Percentiles rank a stretch among this genome's conserved stretches.
These are phyloP conservation scores for Tamandua tetradactyla DNA, from an alignment of 2,797 vertebrate species.

Conservation along the genomic window DNA sequence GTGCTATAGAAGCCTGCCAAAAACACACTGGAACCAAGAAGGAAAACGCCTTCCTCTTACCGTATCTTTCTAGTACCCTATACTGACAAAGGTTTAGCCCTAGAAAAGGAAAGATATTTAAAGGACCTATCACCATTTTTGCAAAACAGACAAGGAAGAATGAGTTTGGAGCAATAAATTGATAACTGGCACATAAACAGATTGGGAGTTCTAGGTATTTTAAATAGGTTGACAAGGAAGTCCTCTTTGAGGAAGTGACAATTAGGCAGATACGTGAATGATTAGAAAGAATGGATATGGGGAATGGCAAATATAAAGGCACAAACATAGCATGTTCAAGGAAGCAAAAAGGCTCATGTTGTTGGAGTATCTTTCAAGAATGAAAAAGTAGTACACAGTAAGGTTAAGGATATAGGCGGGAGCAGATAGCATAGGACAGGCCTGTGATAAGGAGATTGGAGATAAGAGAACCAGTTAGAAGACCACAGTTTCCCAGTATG, in stretches of 20 bases:
- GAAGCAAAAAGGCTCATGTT: background rate
- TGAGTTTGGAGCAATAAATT: constrained; percentile 26
- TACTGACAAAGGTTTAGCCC: background rate
- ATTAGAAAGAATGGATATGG: background rate
- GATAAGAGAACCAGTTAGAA: background rate
- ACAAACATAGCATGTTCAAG: background rate
- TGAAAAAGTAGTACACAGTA: background rate
- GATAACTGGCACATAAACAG: constrained; percentile 1
- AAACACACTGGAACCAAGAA: background rate
- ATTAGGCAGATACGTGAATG: background rate
- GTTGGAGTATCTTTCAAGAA: background rate
- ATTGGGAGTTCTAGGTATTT: background rate
- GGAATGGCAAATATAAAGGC: background rate
- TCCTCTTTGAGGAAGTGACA: background rate
- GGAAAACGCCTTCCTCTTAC: background rate
- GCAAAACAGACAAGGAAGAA: constrained; percentile 1
- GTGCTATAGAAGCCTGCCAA: background rate
- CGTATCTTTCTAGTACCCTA: background rate
- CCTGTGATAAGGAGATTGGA: background rate
- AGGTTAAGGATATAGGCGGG: background rate
- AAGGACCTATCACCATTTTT: background rate
- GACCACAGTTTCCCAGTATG: background rate
- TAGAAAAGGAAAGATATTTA: constrained; percentile 5
- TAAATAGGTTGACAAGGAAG: background rate
- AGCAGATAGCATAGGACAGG: background rate